Base-by-base conservation (phyloP, 2,113 vertebrate genomes). In the Osmerus mordax region DNA sequence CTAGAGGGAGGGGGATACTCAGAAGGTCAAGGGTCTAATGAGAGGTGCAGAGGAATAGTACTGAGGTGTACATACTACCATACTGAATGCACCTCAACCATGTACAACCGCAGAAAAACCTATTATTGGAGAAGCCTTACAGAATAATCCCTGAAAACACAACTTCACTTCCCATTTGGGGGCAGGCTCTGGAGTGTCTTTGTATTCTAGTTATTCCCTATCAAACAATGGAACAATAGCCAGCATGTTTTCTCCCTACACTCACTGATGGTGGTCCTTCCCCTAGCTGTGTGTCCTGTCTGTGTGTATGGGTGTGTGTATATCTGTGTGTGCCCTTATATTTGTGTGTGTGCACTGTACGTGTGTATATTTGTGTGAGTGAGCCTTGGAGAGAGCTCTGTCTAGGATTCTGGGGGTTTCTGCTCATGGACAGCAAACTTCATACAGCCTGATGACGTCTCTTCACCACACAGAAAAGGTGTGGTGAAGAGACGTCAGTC, bases 161-260 rank as follows among this genome's bases (percentile, higher is more conserved):
- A 76, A 84, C 80, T 85, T 85, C 80, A 75, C 76, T 89, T 90
- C 87, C 85, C 83, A 78, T 84, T 78, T 86, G 76, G 79, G 85
- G 84, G 88, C 84, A 80, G 72, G 65, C 51, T 81, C 80, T 90
- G 86, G 87, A 89, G 88, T 89, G 86, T 88, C 85, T 90, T 88
- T 89, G 86, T 89, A 77, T 88, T 88, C 83, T 84, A 89, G 87
- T 88, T 89, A 89, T 91, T 88, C 80, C 85, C 87, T 84, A 89
- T 89, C 83, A 90, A 90, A 92, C 89, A 92, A 91, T 91, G 84
- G 87, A 90, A 92, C 89, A 91, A 92, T 91, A 86, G 89, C 81
- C 80, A 71, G 71, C 75, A 71, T 87, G 83, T 76, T 78, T 69
- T 66, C 15, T 71, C 67, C 65, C 71, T 73, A 83, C 75, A 79